Evolutionary conservation across 2,888 invertebrate genomes (phyloP).

Genomic region (Poecilobothrus nobilitatus): DNA sequence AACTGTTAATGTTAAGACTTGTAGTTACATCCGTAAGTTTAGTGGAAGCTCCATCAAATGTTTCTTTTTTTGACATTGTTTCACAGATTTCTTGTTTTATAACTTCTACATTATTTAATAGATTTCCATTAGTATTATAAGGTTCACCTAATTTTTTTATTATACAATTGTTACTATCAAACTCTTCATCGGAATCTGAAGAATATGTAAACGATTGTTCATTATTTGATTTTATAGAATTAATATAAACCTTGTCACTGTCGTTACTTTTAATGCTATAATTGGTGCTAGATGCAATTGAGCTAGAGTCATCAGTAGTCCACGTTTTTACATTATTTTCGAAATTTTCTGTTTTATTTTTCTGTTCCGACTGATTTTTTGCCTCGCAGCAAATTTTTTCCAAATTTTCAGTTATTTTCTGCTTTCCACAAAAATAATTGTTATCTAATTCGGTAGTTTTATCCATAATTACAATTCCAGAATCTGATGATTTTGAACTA

Average conservation of each 20-base stretch:
- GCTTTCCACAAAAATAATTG: too few species aligned
- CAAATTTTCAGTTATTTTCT: too few species aligned
- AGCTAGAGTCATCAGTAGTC: not conserved
- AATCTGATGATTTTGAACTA: too few species aligned
- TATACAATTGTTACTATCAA: slow-evolving; percentile 30
- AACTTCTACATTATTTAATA: not conserved
- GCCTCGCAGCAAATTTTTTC: too few species aligned
- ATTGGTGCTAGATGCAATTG: not conserved
- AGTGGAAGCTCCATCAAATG: not conserved
- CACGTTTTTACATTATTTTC: too few species aligned
- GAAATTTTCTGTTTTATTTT: too few species aligned
- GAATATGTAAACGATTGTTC: slow-evolving; percentile 39
- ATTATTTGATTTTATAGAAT: slow-evolving; percentile 38
- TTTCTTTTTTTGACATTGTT: too few species aligned
- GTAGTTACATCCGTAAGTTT: not conserved
- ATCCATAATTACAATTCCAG: too few species aligned
- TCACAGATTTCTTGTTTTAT: not conserved
- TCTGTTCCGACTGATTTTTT: too few species aligned
- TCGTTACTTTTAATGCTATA: not conserved
- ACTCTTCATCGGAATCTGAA: slow-evolving; percentile 36
- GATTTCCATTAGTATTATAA: not conserved
- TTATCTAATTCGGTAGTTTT: too few species aligned
- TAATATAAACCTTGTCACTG: slow-evolving; percentile 33
- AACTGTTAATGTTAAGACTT: not conserved
- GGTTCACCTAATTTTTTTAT: slow-evolving; percentile 38